Evolutionary conservation across 2,797 vertebrate species (phyloP), one percentile per base, ranked within the genome.

Genomic region (Myotis findleyi): DNA sequence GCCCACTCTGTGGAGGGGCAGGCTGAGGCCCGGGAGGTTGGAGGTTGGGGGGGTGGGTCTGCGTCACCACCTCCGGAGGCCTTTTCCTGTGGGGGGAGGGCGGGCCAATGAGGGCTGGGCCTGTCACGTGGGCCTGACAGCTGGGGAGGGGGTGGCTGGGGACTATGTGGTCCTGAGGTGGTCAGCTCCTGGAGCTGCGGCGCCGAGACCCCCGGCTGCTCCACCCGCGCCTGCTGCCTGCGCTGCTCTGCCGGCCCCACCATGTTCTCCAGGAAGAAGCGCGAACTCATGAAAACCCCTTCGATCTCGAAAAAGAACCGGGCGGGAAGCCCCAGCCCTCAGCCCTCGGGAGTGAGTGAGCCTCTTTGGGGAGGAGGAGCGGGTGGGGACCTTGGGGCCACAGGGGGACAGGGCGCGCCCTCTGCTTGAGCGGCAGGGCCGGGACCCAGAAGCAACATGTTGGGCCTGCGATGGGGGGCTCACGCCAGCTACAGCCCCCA

Each of bases 251-350:
- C 66, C 1, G 30, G 73, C 41, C 51, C 17, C 94, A 68, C 86
- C 94, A 99, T 99, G 99, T 99, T 99, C 98, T 98, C 99, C 89
- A 98, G 99, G 98, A 99, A 99, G 98, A 99, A 99, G 87, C 98
- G 99, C 36, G 99, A 99, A 96, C 98, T 99, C 77, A 99, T 99
- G 62, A 99, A 99, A 98, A 99, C 99, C 38, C 99, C 99, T 3
- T 99, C 99, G 76, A 99, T 99, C 98, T 99, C 99, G 41, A 99
- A 99, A 98, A 99, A 99, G 98, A 99, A 98, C 98, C 98, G 99
- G 96, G 98, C 99, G 95, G 99, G 99, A 98, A 99, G 99, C 98
- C 99, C 99, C 5, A 98, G 99, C 97, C 98, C 99, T 0, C 99
- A 99, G 97, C 96, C 96, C 96, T 96, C 98, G 53, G 98, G 98